phyloP scores from a whole-genome alignment of 2,113 vertebrate genomes.

The Thalassoma bifasciatum region DNA sequence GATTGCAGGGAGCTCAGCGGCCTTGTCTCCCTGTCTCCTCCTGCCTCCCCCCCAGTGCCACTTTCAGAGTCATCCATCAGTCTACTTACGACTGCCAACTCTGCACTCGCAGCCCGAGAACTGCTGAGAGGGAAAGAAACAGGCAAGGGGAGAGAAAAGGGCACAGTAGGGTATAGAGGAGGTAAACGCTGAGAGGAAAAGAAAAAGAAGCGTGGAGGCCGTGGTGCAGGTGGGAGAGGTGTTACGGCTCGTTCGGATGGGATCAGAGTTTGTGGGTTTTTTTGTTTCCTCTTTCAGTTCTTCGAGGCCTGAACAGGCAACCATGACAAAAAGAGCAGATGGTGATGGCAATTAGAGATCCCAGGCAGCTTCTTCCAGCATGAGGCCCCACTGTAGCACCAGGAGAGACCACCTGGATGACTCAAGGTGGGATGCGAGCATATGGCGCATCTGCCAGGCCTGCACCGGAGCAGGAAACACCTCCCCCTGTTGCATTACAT shows the following conservation, averaged over 20 bases:
- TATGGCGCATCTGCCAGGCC: constrained; percentile 77
- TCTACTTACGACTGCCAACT: constrained; percentile 78
- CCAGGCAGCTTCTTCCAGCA: constrained; percentile 77
- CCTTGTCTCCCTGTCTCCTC: constrained; percentile 46
- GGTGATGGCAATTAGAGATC: constrained; percentile 79
- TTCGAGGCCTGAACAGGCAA: constrained; percentile 65
- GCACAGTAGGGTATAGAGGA: constrained; percentile 18
- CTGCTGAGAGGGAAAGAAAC: constrained; percentile 58
- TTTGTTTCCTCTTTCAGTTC: constrained; percentile 29
- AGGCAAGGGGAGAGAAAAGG: constrained; percentile 19
- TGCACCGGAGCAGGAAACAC: constrained; percentile 74
- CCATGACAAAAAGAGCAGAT: constrained; percentile 82
- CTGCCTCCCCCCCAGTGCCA: constrained; percentile 34
- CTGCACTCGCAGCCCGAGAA: constrained; percentile 54
- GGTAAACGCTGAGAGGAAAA: constrained; percentile 26
- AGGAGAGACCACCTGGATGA: constrained; percentile 80
- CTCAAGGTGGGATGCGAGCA: constrained; percentile 77
- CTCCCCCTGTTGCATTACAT: constrained; percentile 76
- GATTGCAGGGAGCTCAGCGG: constrained; percentile 59
- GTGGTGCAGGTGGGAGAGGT: constrained; percentile 27
- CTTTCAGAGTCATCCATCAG: constrained; percentile 78
- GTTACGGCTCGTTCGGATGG: constrained; percentile 19
- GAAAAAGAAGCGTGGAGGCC: constrained; percentile 6
- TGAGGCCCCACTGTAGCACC: constrained; percentile 72
- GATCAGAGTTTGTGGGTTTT: constrained; percentile 50